Evolutionary conservation across 2,888 invertebrate genomes (phyloP).

Genomic region (Machimus rusticus): DNA sequence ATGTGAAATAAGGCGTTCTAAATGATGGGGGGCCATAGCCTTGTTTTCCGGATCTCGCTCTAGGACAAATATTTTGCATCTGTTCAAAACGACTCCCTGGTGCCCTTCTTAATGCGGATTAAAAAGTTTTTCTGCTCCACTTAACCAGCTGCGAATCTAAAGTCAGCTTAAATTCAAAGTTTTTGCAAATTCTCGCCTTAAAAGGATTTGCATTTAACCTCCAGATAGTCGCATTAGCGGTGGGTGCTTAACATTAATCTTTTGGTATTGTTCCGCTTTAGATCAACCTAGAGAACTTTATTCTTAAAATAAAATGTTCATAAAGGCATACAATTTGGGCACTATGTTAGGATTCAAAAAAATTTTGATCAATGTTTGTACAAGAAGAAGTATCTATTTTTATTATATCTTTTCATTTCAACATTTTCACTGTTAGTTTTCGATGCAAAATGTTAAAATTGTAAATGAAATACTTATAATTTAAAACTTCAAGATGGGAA

Average conservation of each 20-base stretch:
- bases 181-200: background rate
- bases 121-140: slow-evolving; percentile 9
- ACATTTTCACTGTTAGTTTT: no score
- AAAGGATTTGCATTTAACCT: background rate
- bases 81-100: background rate
- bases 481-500: no score
- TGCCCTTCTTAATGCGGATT: background rate
- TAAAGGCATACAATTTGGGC: background rate
- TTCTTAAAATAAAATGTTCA: background rate
- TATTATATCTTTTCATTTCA: no score
- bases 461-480: no score
- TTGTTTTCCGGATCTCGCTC: background rate
- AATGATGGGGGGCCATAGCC: slow-evolving; percentile 21
- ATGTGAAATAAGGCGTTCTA: slow-evolving; percentile 8
- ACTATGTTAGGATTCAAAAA: background rate
- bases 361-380: no score
- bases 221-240: background rate
- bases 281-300: background rate
- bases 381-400: no score
- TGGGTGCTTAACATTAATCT: background rate
- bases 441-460: no score
- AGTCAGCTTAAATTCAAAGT: background rate
- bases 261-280: background rate
- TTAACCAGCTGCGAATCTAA: background rate
- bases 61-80: background rate